Evolutionary conservation across 2,888 invertebrate species (phyloP), one percentile per base, ranked within the genome.

Genomic region (Spicauda simplicius): DNA sequence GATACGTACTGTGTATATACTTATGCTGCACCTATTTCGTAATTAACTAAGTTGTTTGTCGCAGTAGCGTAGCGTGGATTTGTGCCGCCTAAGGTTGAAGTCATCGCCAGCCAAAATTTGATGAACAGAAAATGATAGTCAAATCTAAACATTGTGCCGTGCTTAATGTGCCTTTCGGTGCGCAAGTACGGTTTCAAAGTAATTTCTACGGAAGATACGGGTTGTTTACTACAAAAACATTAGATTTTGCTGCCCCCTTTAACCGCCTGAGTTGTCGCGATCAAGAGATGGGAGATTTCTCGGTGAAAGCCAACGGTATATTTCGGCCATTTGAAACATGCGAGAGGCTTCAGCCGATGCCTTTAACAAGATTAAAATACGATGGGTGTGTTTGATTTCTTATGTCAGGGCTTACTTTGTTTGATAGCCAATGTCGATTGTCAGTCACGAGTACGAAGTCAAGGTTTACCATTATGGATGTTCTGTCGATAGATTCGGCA

Each of bases 401-500:
- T 48, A 25, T 66, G 60, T 54, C 66, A 70, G 59, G 61, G 64
- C 56, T 65, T 69, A 70, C 69, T 70, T 72, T 73, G 64, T 72
- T 60, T 69, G 68, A 33, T 33, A 48, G 66, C 73, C 76, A 79
- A 80, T 78, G 78, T 75, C 78, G 70, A 62, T 71, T 69, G 74
- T 75, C 77, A 77, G 30, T 76, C 75, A 72, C 65, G 70, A 68
- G 72, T 54, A 71, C 69, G 73, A 72, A 78, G 72, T 77, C 79
- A 80, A 82, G 80, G 76, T 70, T 74, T 63, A 70, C 62, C 25
- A 58, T 74, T 80, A 80, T 78, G 77, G 78, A 86, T 85, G 79
- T 75, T 72, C 79, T 83, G 87, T 84, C 82, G 71, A 75, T 79
- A 74, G 76, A 78, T 76, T 77, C 74, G 76, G 74, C 80, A 81